Evolutionary conservation across 1,140 invertebrate species (phyloP), one percentile per base, ranked within the genome.

Genomic region (Drosophila bocqueti): DNA sequence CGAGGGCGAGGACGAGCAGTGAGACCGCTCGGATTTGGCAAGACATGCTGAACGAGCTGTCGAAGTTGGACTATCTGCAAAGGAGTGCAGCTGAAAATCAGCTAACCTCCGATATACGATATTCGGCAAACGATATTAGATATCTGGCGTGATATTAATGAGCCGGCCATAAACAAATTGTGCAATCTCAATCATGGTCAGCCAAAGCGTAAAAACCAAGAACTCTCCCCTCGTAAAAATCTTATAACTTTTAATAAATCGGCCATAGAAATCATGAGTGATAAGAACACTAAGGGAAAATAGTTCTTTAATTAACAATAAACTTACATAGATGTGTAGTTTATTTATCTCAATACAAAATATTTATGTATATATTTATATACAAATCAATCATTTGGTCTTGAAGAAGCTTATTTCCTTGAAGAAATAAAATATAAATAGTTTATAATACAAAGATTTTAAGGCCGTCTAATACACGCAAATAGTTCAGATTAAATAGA

Each of bases 81-180:
- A 40, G 29, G 9, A 40, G 42, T 49, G 24, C 42, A 50, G 46
- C 24, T 59, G 46, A 1, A 61, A 52, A 57, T 34, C 42, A 84
- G 52, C 73, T 67, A 75, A 80, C 46, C 65, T 59, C 16, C 47
- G 29, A 71, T 43, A 71, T 29, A 63, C 59, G 75, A 79, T 79
- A 79, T 75, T 62, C 43, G 43, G 2, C 18, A 11, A 43, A 64
- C 71, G 42, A 75, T 75, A 75, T 69, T n/a, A 46, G 75, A 68
- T 77, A 77, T 4, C 55, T 21, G 43, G 24, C 40, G 42, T 57
- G 81, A 87, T 86, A 86, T 83, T 87, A 90, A 84, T 81, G 71
- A 69, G 49, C 43, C 13, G 36, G n/a, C 59, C 63, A 75, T 81
- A 79, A 47, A 81, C 11, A 16, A 50, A 50, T 66, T 31, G 36